A percentile compares a stretch with the other conserved stretches of the same genome.
Evolutionary conservation across 2,797 vertebrate species (phyloP).

Genomic region (Sebastes vulpes): DNA sequence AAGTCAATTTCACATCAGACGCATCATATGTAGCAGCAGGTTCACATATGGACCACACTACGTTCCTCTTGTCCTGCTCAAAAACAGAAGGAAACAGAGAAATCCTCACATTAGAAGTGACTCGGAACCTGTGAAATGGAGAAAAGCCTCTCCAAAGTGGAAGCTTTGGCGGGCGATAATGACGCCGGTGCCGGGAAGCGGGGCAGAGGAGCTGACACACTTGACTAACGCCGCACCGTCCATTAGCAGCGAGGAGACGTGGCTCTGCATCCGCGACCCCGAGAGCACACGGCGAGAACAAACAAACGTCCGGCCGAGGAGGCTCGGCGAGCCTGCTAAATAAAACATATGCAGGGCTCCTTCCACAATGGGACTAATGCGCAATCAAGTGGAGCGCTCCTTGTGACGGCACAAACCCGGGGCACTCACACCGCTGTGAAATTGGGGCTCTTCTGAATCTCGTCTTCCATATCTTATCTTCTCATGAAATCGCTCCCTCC

Average conservation of each 20-base stretch:
- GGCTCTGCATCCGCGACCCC: constrained; percentile 29
- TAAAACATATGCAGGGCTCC: constrained; percentile 61
- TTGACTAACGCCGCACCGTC: constrained; percentile 40
- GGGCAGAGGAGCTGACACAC: constrained; percentile 34
- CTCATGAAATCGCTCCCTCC: constrained; percentile 41
- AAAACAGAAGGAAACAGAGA: not conserved
- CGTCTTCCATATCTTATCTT: constrained; percentile 55
- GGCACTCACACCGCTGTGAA: constrained; percentile 59
- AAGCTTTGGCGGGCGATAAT: constrained; percentile 14
- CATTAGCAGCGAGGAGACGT: constrained; percentile 51
- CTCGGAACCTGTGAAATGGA: not conserved
- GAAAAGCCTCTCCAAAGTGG: not conserved
- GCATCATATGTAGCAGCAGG: not conserved
- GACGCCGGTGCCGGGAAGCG: not conserved
- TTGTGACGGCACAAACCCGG: constrained; percentile 31
- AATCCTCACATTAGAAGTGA: not conserved
- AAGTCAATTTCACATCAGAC: not conserved
- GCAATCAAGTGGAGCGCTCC: constrained; percentile 59
- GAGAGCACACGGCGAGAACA: constrained; percentile 29
- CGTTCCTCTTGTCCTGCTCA: not conserved
- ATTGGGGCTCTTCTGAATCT: constrained; percentile 58
- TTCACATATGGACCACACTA: not conserved
- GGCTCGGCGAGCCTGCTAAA: constrained; percentile 45
- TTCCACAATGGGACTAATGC: constrained; percentile 51
- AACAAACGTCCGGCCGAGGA: constrained; percentile 36